Evolutionary conservation across 2,797 vertebrate genomes (phyloP), one percentile per base, ranked within the genome.

Genomic region (Etheostoma perlongum): DNA sequence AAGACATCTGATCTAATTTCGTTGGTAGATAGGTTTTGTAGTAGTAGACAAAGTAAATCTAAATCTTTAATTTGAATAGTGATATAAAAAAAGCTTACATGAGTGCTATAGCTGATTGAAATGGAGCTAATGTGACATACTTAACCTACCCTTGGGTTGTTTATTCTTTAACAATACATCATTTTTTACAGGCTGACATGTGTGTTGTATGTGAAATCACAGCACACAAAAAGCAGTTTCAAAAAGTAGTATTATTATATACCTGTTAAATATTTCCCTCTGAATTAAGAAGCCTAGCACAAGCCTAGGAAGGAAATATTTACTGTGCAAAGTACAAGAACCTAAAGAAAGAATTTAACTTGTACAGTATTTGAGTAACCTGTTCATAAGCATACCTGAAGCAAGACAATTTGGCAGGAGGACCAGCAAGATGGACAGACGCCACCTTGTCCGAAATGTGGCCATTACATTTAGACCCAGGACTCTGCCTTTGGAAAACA

Each of bases 401-500:
- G 69, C 48, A 62, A 53, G 55, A 42, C 44, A 16, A 2, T 2
- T 13, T 3, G 54, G 5, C 30, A 81, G n/a, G 49, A 16, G 60
- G 59, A 67, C n/a, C 62, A 92, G 40, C 57, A 93, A 63, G 67
- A 90, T 57, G 76, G 78, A 81, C 53, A 90, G 58, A 48, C 91
- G 61, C 85, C 88, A 88, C 49, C 66, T 42, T 61, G 48, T 59
- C 64, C 3, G 14, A n/a, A 63, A 49, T 70, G 74, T 76, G 73
- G 81, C 89, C 93, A 93, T 94, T 63, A 85, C 82, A 89, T 85
- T 65, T 74, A 77, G 72, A 83, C 33, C 51, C 30, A 36, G 55
- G 46, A 27, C 53, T 77, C 60, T 44, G 73, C 63, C 90, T 93
- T 62, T 21, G 19, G 52, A 60, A 67, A 72, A 62, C 59, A 78